Base-by-base conservation (phyloP, 2,797 vertebrate species). In the Lepidocolaptes lacrymiger region DNA sequence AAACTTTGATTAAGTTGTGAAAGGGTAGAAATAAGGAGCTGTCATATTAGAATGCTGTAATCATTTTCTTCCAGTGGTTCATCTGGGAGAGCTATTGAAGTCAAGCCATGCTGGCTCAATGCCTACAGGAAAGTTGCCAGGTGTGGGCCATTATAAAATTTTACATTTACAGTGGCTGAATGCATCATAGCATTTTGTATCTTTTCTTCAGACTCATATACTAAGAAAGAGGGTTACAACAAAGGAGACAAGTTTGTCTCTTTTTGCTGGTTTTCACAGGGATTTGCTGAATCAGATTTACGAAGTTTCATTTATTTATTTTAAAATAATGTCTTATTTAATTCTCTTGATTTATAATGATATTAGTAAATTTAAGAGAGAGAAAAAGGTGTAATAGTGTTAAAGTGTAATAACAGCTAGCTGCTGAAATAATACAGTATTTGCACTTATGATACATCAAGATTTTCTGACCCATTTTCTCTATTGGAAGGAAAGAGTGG, bases 171-270 rank as follows among this genome's bases (percentile, higher is more conserved):
- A 89, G 75, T 81, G 74, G 78, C 81, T 93, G 85, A 95, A 54
- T 54, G 52, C 52, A 54, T 54, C 44, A 87, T 18, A 91, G 15
- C 39, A 77, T 77, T 95, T 86, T 94, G 14, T 90, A 27, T 81
- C 28, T 82, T 92, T 74, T 77, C 30, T 90, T 89, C 91, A 54
- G 39, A 91, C 76, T 88, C 46, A 83, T 96, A 85, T 85, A 74
- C 83, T 92, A 84, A 82, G 76, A 93, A 55, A 80, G 52, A 69
- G 5, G 8, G 55, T 82, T 88, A 87, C 30, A 79, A 55, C 63
- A 36, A 72, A 85, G 61, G 12, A 62, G 59, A 83, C 14, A 59
- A 41, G 12, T 79, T 62, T 55, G 4, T 63, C 27, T 41, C 23
- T 59, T 30, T 80, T 73, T 80, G 30, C 32, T 88, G 61, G 6